These are phyloP conservation scores for Castor canadensis DNA, from an alignment of 2,113 vertebrate species.

Conservation along the genomic window DNA sequence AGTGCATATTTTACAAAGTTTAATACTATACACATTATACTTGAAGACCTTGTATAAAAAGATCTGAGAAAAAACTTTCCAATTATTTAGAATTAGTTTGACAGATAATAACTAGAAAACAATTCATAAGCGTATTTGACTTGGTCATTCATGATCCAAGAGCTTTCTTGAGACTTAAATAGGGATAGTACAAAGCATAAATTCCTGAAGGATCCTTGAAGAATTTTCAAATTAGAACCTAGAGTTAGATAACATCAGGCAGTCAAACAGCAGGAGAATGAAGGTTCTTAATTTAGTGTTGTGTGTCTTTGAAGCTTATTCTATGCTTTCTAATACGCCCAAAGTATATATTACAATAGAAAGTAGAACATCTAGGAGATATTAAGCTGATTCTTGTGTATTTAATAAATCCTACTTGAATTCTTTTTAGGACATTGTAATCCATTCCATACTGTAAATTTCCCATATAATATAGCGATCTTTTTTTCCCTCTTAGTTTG, in stretches of 20 bases:
- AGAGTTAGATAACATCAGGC: neutral
- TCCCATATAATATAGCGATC: neutral
- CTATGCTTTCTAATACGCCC: neutral
- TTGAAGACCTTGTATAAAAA: conserved; percentile 25
- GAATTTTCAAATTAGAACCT: neutral
- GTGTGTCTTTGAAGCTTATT: neutral
- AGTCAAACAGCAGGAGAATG: neutral
- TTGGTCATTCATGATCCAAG: conserved; percentile 10
- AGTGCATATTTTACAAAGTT: neutral
- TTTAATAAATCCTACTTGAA: neutral
- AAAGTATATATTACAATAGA: neutral
- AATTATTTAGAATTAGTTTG: conserved; percentile 37
- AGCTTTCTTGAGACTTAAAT: conserved; percentile 50
- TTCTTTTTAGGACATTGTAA: neutral
- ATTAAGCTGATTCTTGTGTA: neutral
- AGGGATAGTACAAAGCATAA: neutral
- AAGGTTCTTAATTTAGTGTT: neutral
- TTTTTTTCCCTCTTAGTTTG: too few relatives aligned
- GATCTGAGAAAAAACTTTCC: conserved; percentile 4
- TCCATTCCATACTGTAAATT: neutral
- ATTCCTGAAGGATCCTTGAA: neutral
- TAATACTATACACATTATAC: neutral
- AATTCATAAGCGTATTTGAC: conserved; percentile 12
- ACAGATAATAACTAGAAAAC: conserved; percentile 23
- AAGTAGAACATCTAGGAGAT: neutral